Evolutionary conservation across 2,113 vertebrate species (phyloP).

Genomic region (Gallinago undulata): DNA sequence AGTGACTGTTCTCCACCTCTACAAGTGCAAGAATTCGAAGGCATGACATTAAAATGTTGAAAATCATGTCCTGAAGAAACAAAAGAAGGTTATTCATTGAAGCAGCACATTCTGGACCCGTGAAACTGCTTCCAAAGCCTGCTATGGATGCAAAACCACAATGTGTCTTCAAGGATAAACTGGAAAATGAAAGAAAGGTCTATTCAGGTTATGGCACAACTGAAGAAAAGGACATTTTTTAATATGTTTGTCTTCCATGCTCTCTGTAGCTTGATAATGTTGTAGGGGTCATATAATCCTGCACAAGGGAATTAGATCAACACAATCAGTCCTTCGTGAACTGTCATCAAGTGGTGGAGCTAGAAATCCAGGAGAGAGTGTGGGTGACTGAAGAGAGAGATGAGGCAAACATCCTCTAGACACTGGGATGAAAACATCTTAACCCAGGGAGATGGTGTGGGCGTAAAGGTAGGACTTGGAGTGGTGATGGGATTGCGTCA

Average conservation of each 20-base stretch:
- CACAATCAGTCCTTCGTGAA: background rate
- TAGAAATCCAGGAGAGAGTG: background rate
- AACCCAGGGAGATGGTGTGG: background rate
- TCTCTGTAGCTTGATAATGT: background rate
- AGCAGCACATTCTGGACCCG: background rate
- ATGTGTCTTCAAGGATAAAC: background rate
- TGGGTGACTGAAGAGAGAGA: background rate
- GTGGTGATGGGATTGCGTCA: background rate
- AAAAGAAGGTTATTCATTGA: background rate
- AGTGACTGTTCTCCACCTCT: background rate
- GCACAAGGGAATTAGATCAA: background rate
- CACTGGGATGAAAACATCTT: background rate
- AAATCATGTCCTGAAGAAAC: background rate
- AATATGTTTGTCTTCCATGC: background rate
- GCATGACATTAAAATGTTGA: slow-evolving; percentile 35
- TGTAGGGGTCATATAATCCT: background rate
- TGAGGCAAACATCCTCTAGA: background rate
- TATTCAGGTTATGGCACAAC: background rate
- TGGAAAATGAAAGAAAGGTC: background rate
- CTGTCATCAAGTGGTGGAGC: background rate
- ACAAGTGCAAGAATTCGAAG: background rate
- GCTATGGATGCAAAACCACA: background rate
- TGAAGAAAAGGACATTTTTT: background rate
- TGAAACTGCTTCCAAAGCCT: background rate
- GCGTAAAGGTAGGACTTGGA: background rate